Percentiles rank a stretch among this genome's conserved stretches.
Conservation (phyloP, 2,888 invertebrate species). For the Diaprepes abbreviatus region DNA sequence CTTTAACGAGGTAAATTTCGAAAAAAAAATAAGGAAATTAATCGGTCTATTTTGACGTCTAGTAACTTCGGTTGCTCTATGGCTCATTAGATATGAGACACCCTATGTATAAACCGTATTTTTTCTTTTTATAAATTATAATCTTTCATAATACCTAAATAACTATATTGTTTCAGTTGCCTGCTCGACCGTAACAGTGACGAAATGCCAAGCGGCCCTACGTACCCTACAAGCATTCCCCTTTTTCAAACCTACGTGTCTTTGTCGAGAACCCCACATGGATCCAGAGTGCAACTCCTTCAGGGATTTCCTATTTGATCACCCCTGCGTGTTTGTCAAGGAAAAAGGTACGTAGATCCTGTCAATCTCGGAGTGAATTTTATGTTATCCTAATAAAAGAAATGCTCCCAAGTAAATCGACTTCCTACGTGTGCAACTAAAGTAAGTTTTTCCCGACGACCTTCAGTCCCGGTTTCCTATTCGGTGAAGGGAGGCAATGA, state of each 20-base stretch:
- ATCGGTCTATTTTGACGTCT: too few species aligned
- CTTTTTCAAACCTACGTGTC: constrained; percentile 93
- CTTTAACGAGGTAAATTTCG: too few species aligned
- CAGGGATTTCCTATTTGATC: constrained; percentile 93
- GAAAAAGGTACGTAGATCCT: constrained; percentile 81
- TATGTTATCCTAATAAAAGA: constrained; percentile 36
- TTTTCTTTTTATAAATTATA: too few species aligned
- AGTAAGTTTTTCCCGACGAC: not conserved
- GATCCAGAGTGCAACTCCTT: constrained; percentile 95
- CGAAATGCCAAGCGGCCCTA: constrained; percentile 92
- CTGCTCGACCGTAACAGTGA: constrained; percentile 92
- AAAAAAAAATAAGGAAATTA: too few species aligned
- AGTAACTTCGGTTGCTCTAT: too few species aligned
- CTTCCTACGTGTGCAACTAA: not conserved
- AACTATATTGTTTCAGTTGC: constrained; percentile 80
- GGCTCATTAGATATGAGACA: too few species aligned
- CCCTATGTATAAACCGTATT: too few species aligned
- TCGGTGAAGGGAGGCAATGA: not conserved
- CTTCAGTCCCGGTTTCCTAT: not conserved
- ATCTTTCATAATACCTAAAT: not conserved
- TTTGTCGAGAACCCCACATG: constrained; percentile 90
- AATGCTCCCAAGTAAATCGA: constrained; percentile 24
- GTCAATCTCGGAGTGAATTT: constrained; percentile 39
- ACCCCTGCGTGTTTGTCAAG: constrained; percentile 91
- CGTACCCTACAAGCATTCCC: constrained; percentile 91